Evolutionary conservation across 2,888 invertebrate genomes (phyloP).

Genomic region (Deroplatys truncata): DNA sequence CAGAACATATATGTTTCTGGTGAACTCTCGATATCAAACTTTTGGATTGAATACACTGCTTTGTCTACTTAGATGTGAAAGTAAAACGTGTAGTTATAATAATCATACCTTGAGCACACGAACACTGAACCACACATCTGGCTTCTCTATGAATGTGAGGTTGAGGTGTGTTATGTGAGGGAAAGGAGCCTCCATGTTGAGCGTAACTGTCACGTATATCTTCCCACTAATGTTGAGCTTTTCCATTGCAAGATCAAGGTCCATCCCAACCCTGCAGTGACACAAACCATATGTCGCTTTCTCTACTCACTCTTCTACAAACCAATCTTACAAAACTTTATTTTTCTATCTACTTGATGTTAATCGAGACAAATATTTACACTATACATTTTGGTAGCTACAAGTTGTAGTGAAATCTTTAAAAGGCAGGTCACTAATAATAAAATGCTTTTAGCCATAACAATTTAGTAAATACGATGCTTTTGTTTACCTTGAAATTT

Average conservation of each 20-base stretch:
- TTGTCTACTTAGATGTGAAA: background rate
- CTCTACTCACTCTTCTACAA: too few species aligned
- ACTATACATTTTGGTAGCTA: too few species aligned
- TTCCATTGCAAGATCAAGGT: conserved; percentile 50
- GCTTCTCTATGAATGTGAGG: conserved; percentile 50
- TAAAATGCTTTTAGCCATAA: too few species aligned
- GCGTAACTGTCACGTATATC: conserved; percentile 45
- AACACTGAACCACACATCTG: conserved; percentile 52
- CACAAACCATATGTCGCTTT: background rate
- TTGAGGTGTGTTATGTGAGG: conserved; percentile 50
- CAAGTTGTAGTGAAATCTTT: too few species aligned
- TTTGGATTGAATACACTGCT: too few species aligned
- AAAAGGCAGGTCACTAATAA: too few species aligned
- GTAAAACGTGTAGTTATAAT: background rate
- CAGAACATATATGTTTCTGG: background rate
- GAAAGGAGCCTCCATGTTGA: conserved; percentile 50
- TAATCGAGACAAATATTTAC: too few species aligned
- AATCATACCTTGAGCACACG: conserved; percentile 43
- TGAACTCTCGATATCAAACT: background rate
- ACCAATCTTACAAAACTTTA: too few species aligned
- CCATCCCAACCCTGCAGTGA: conserved; percentile 46
- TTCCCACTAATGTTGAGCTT: conserved; percentile 48
- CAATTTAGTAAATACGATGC: too few species aligned
- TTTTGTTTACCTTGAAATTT: too few species aligned
- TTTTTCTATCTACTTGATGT: too few species aligned